Evolutionary conservation across 1,140 invertebrate genomes (phyloP).

Genomic region (Phymorhynchus buccinoides): DNA sequence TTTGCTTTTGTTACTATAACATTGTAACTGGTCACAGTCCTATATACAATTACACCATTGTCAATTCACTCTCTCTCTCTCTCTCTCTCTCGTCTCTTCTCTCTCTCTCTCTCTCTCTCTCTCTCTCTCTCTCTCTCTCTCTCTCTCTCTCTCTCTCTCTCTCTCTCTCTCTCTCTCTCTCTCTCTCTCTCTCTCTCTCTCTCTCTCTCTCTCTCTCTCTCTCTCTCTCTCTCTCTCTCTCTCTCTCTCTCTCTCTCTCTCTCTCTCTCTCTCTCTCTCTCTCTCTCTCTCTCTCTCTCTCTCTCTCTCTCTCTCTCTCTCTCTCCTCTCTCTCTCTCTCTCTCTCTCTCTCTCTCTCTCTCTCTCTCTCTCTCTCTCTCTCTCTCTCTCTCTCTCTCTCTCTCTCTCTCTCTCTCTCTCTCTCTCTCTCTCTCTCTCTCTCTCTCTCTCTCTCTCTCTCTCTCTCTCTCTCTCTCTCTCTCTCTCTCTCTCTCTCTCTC

Average conservation of each 20-base stretch:
- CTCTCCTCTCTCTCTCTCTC: background rate
- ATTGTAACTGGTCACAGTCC: too few relatives aligned
- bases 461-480: background rate
- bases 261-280: conserved; percentile 16
- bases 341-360: background rate
- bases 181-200: conserved; percentile 21
- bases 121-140: background rate
- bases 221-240: background rate
- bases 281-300: conserved; percentile 19
- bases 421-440: background rate
- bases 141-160: conserved; percentile 21
- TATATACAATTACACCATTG: too few relatives aligned
- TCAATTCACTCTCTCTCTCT: too few relatives aligned
- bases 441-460: background rate
- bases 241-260: background rate
- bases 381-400: background rate
- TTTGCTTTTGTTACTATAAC: too few relatives aligned
- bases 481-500: background rate
- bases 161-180: conserved; percentile 19
- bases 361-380: background rate
- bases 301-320: conserved; percentile 8
- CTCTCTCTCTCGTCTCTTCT: background rate
- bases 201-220: conserved; percentile 22
- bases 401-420: background rate
- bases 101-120: conserved; percentile 11